These are phyloP conservation scores for Lithophane socia DNA, from an alignment of 2,888 invertebrate genomes.

Conservation along the genomic window DNA sequence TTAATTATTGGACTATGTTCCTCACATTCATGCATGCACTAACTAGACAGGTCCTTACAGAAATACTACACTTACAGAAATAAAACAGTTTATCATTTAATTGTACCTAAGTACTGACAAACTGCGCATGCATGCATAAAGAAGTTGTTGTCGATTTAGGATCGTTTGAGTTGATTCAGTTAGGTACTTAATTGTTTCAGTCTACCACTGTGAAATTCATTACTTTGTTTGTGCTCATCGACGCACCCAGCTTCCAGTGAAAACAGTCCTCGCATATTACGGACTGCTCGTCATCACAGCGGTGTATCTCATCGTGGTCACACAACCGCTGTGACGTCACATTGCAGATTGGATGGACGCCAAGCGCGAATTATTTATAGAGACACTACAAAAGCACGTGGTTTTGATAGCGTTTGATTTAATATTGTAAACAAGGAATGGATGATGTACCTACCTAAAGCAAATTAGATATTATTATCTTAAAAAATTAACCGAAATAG, in stretches of 20 bases:
- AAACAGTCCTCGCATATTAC: background rate
- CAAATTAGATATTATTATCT: background rate
- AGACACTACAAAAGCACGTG: slow-evolving; percentile 3
- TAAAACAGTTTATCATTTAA: background rate
- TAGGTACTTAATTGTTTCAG: background rate
- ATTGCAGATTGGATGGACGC: slow-evolving; percentile 35
- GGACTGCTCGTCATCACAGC: background rate
- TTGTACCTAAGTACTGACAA: background rate
- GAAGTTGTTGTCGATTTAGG: background rate
- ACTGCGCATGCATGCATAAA: background rate
- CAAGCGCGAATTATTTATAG: slow-evolving; percentile 45
- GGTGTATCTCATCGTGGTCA: background rate
- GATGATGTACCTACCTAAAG: background rate
- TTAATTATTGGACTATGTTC: no score
- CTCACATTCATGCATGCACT: no score
- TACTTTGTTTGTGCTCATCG: background rate
- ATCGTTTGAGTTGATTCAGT: background rate
- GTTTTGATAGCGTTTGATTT: slow-evolving; percentile 6
- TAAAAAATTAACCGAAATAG: background rate
- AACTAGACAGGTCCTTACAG: no score
- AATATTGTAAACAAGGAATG: background rate
- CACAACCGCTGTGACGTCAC: slow-evolving; percentile 15
- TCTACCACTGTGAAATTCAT: background rate
- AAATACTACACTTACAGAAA: no score
- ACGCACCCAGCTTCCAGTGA: background rate